Conservation (phyloP, 53 echinoderm and acorn worm genomes). For the Arbacia lixula region DNA sequence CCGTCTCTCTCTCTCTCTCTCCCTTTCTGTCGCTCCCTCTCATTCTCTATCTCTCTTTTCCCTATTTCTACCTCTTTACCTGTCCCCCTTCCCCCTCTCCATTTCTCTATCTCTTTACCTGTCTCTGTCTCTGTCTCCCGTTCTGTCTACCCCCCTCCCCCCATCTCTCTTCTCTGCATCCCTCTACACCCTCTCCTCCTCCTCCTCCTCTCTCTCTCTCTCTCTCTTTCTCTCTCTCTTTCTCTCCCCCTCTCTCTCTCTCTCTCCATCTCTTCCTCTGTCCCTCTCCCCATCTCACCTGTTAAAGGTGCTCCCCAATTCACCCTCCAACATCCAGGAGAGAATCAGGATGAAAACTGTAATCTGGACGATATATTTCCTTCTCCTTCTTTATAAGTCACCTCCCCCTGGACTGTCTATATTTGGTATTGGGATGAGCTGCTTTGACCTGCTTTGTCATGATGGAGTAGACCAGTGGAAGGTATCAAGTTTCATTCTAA, state of each 20-base stretch:
- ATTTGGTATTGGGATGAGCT: too few relatives aligned
- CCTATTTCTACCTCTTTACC: background rate
- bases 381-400: too few relatives aligned
- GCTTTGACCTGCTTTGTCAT: too few relatives aligned
- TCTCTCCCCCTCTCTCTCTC: conserved; percentile 5
- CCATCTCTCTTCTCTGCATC: background rate
- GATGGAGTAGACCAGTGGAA: too few relatives aligned
- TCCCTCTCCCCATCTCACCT: background rate
- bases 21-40: background rate
- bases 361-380: too few relatives aligned
- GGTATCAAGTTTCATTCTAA: too few relatives aligned
- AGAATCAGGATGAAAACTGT: too few relatives aligned
- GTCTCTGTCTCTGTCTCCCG: background rate
- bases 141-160: background rate
- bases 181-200: background rate
- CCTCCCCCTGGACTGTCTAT: too few relatives aligned
- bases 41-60: background rate
- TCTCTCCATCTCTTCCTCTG: background rate
- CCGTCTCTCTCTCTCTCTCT: background rate
- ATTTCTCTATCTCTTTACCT: background rate
- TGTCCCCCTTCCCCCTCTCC: background rate
- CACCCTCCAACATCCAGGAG: too few relatives aligned
- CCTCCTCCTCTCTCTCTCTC: background rate
- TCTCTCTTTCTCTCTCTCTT: conserved; percentile 1
- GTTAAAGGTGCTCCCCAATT: too few relatives aligned